Conservation (phyloP, 1,140 invertebrate genomes). For the Eupristina koningsbergeri region DNA sequence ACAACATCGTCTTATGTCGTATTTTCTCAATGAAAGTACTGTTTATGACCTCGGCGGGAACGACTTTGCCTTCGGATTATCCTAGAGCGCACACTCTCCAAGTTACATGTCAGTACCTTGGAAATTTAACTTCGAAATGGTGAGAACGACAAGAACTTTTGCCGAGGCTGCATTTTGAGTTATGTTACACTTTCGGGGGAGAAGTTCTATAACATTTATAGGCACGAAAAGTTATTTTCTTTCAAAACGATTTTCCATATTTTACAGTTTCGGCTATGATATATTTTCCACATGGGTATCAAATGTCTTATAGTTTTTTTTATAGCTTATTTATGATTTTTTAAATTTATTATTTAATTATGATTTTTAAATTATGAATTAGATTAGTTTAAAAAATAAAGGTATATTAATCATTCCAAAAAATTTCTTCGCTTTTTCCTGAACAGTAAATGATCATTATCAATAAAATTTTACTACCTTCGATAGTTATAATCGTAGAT, state of each 20-base stretch:
- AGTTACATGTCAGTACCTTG: not conserved
- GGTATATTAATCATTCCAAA: too few relatives aligned
- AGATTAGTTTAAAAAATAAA: too few relatives aligned
- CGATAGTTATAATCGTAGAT: too few relatives aligned
- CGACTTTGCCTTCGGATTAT: not conserved
- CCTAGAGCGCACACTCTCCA: not conserved
- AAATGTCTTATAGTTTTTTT: too few relatives aligned
- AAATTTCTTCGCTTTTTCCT: too few relatives aligned
- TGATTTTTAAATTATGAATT: too few relatives aligned
- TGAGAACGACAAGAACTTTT: not conserved
- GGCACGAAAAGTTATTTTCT: not conserved
- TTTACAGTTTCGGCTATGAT: not conserved
- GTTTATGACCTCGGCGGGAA: not conserved
- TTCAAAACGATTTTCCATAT: not conserved
- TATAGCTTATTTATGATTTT: too few relatives aligned
- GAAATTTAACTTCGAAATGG: not conserved
- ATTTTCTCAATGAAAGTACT: not conserved
- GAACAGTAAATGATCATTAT: too few relatives aligned
- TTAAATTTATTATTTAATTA: too few relatives aligned
- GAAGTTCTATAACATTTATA: not conserved
- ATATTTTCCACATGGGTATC: not conserved
- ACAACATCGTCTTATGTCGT: not conserved
- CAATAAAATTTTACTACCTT: too few relatives aligned
- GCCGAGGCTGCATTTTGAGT: not conserved
- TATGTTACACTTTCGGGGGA: not conserved